Evolutionary conservation across 1,140 invertebrate species (phyloP).

Genomic region (Lucilia cuprina): DNA sequence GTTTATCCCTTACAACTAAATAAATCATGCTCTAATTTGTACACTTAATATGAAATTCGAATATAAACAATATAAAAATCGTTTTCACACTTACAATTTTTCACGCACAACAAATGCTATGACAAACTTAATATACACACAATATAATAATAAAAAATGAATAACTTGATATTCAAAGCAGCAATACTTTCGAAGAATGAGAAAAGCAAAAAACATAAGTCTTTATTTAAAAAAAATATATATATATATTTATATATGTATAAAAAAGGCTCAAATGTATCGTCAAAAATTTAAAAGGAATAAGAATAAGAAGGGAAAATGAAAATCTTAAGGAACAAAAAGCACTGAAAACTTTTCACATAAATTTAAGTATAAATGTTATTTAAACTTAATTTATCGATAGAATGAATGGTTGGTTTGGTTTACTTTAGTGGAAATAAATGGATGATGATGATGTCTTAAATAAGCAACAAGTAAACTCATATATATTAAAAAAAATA

Average conservation of each 20-base stretch:
- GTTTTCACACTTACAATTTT: too few species aligned
- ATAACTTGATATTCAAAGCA: background rate
- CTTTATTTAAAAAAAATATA: background rate
- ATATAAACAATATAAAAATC: too few species aligned
- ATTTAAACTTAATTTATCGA: slow-evolving; percentile 33
- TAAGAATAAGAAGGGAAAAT: too few species aligned
- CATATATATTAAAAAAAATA: background rate
- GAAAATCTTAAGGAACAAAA: background rate
- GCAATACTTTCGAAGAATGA: background rate
- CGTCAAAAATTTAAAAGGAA: background rate
- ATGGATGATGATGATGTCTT: slow-evolving; percentile 23
- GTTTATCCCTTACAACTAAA: too few species aligned
- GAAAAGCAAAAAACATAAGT: background rate
- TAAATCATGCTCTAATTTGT: too few species aligned
- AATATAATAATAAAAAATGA: background rate
- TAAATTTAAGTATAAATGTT: slow-evolving; percentile 32
- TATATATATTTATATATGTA: too few species aligned
- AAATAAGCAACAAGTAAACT: slow-evolving; percentile 26
- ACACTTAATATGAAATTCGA: too few species aligned
- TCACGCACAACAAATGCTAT: background rate
- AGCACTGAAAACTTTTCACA: slow-evolving; percentile 18
- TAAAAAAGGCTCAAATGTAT: slow-evolving; percentile 15
- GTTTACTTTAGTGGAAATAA: background rate
- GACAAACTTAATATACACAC: background rate
- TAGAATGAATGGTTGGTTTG: slow-evolving; percentile 27